A percentile compares a stretch with the other conserved stretches of the same genome.
These are phyloP conservation scores for Spodoptera picta DNA, from an alignment of 2,888 invertebrate species.

Conservation along the genomic window DNA sequence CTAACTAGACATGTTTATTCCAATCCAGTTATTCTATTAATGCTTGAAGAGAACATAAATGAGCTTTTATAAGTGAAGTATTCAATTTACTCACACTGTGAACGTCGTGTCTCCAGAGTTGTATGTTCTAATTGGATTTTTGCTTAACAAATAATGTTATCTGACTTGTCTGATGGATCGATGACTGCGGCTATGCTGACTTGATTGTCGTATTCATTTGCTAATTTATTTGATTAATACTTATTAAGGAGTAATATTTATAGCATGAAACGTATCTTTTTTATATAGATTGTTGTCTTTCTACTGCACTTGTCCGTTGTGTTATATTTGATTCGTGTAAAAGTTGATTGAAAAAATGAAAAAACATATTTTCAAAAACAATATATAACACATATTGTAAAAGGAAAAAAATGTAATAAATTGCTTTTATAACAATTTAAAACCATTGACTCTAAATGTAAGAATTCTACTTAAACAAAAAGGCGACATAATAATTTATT, in stretches of 20 bases:
- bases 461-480: slow-evolving; percentile 9
- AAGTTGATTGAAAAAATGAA: too few relatives aligned
- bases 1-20: slow-evolving; percentile 54
- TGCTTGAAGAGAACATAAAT: slow-evolving; percentile 47
- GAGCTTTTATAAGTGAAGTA: slow-evolving; percentile 46
- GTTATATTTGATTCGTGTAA: too few relatives aligned
- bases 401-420: too few relatives aligned
- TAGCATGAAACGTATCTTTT: too few relatives aligned
- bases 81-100: slow-evolving; percentile 44
- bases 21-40: slow-evolving; percentile 56
- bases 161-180: slow-evolving; percentile 13
- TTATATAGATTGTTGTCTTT: too few relatives aligned
- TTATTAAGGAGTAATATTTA: too few relatives aligned
- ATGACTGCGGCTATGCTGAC: background rate
- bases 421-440: too few relatives aligned
- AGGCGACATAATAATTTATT: slow-evolving; percentile 25
- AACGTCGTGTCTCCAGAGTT: slow-evolving; percentile 35
- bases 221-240: too few relatives aligned
- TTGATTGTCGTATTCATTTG: slow-evolving; percentile 1
- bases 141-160: slow-evolving; percentile 42
- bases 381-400: too few relatives aligned
- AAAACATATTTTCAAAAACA: too few relatives aligned
- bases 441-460: too few relatives aligned
- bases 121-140: slow-evolving; percentile 44
- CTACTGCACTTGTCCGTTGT: too few relatives aligned